Conservation (phyloP, 2,113 vertebrate genomes). For the Urocynchramus pylzowi region DNA sequence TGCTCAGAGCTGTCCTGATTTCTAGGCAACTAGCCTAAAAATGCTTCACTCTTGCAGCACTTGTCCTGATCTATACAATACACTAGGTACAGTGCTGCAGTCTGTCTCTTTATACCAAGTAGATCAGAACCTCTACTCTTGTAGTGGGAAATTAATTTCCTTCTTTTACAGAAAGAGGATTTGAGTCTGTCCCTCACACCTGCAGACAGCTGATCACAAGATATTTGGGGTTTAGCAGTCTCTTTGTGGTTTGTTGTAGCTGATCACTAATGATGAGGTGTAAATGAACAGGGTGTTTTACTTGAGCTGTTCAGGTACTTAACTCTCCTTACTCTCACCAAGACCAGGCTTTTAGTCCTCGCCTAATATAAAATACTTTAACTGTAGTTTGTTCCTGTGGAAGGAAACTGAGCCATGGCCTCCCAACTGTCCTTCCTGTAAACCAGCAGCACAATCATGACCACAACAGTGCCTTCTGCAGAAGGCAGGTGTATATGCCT, state of each 20-base stretch:
- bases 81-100: not conserved
- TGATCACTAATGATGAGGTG: not conserved
- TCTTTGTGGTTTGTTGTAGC: not conserved
- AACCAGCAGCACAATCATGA: not conserved
- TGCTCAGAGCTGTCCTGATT: not conserved
- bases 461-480: not conserved
- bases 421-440: not conserved
- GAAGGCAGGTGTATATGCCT: not conserved
- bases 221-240: not conserved
- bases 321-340: not conserved
- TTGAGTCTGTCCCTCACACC: not conserved
- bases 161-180: not conserved
- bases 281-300: not conserved
- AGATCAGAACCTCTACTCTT: not conserved
- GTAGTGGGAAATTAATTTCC: not conserved
- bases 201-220: not conserved
- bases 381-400: not conserved
- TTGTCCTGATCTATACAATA: not conserved
- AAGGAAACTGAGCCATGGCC: not conserved
- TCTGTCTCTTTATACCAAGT: not conserved
- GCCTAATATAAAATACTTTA: not conserved
- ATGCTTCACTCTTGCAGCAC: accelerated
- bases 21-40: not conserved
- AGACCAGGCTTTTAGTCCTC: not conserved
- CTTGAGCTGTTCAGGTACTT: not conserved